phyloP scores from a whole-genome alignment of 2,888 invertebrate species.

The Cephus pulcher region DNA sequence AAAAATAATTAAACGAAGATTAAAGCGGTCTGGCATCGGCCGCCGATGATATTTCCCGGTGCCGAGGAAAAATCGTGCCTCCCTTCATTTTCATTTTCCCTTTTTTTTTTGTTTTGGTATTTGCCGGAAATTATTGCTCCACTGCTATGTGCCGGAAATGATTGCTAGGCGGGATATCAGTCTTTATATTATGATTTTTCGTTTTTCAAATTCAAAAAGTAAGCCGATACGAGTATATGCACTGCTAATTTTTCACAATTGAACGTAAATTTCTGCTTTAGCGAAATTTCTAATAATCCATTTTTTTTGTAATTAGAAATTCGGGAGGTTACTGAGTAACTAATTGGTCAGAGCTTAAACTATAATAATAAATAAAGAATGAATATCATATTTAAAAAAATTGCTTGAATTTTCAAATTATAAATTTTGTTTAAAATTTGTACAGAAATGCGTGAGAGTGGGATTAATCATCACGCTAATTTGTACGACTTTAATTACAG shows the following conservation, averaged over 20 bases:
- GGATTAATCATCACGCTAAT: neutral
- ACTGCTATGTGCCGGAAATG: neutral
- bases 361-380: neutral
- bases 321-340: neutral
- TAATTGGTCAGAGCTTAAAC: neutral
- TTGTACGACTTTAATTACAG: neutral
- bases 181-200: neutral
- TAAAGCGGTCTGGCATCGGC: slow-evolving; percentile 32
- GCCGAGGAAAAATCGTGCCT: neutral
- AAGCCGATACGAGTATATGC: too few relatives aligned
- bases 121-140: too few relatives aligned
- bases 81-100: slow-evolving; percentile 7
- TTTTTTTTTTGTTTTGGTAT: slow-evolving; percentile 16
- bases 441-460: neutral
- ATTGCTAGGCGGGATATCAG: neutral
- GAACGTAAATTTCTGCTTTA: too few relatives aligned
- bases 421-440: neutral
- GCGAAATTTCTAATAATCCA: too few relatives aligned
- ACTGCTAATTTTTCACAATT: too few relatives aligned
- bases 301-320: neutral
- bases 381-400: too few relatives aligned
- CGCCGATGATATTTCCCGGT: slow-evolving; percentile 31
- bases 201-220: neutral
- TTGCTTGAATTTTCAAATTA: too few relatives aligned
- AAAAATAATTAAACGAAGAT: slow-evolving; percentile 29